Conservation (phyloP, 2,113 vertebrate genomes). For the Chloropsis cyanopogon region DNA sequence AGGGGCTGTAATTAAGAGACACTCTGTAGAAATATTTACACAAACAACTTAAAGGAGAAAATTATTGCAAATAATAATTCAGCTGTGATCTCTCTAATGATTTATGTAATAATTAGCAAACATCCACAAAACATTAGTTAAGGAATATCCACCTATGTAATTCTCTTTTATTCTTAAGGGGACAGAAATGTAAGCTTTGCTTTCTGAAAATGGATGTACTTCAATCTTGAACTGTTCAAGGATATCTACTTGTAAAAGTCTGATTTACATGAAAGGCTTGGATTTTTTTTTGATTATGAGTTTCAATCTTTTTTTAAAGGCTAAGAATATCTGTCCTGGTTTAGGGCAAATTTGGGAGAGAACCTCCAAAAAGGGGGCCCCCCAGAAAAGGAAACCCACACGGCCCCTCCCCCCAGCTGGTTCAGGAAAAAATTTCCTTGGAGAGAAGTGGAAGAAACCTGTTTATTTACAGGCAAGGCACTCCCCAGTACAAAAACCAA, state of each 20-base stretch:
- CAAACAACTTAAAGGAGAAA: not conserved
- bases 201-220: not conserved
- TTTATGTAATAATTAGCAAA: not conserved
- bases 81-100: not conserved
- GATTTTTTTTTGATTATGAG: not conserved
- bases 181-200: not conserved
- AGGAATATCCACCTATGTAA: not conserved
- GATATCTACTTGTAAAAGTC: not conserved
- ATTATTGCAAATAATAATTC: not conserved
- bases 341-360: no score
- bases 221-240: not conserved
- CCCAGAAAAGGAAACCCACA: no score
- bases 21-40: not conserved
- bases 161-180: not conserved
- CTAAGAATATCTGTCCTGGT: not conserved
- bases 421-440: no score
- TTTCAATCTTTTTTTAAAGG: not conserved
- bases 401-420: no score
- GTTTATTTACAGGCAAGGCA: no score
- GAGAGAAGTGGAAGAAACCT: no score
- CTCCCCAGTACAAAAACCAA: no score
- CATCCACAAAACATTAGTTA: not conserved
- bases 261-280: not conserved
- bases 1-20: not conserved
- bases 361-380: no score